A percentile compares a stretch with the other conserved stretches of the same genome.
Evolutionary conservation across 2,888 invertebrate genomes (phyloP).

Genomic region (Agonopterix alstromeriana): DNA sequence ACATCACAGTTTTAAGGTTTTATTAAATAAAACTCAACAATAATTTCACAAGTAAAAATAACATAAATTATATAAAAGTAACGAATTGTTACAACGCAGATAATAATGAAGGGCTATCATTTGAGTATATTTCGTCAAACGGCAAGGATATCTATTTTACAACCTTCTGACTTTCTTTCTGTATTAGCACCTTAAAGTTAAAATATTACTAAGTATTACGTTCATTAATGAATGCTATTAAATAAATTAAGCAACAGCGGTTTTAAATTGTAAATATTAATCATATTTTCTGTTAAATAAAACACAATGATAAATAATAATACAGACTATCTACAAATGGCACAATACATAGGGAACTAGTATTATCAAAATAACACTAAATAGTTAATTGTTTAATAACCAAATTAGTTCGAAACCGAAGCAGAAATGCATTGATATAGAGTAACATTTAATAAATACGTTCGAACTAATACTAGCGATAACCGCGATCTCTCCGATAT

Average conservation of each 20-base stretch:
- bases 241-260: conserved; percentile 16
- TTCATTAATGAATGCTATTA: neutral
- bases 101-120: conserved; percentile 15
- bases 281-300: conserved; percentile 29
- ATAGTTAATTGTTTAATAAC: conserved; percentile 14
- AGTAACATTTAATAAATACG: conserved; percentile 16
- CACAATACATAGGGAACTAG: neutral
- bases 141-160: too few relatives aligned
- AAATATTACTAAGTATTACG: too few relatives aligned
- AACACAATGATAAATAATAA: conserved; percentile 21
- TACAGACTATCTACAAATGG: conserved; percentile 1
- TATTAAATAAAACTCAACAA: conserved; percentile 74
- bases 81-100: conserved; percentile 33
- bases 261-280: conserved; percentile 29
- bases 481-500: conserved; percentile 23
- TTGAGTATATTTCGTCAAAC: too few relatives aligned
- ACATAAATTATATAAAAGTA: conserved; percentile 35
- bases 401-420: conserved; percentile 30
- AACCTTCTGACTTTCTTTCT: too few relatives aligned
- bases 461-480: conserved; percentile 37
- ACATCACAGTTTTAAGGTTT: conserved; percentile 33
- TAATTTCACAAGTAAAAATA: conserved; percentile 47
- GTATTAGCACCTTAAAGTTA: too few relatives aligned
- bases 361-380: neutral
- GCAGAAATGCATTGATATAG: conserved; percentile 47